A percentile compares a stretch with the other conserved stretches of the same genome.
Evolutionary conservation across 2,888 invertebrate genomes (phyloP).

Genomic region (Entomobrya proxima): DNA sequence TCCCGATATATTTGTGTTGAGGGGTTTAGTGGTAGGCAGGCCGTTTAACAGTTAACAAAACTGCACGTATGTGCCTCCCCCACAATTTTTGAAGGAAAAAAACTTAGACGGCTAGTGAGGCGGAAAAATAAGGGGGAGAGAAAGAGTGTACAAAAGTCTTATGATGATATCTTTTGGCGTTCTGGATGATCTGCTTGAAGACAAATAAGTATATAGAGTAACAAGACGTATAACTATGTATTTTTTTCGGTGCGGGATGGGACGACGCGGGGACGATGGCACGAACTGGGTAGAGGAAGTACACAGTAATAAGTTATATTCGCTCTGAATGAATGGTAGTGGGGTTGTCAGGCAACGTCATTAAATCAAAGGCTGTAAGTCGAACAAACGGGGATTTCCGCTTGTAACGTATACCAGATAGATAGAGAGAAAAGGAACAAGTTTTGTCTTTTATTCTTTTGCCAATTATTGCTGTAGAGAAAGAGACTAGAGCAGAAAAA

Average conservation of each 20-base stretch:
- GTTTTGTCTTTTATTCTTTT: slow-evolving; percentile 11
- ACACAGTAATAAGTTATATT: slow-evolving; percentile 59
- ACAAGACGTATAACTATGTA: background rate
- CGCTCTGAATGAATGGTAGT: slow-evolving; percentile 63
- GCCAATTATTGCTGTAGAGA: slow-evolving; percentile 7
- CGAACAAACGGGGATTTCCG: background rate
- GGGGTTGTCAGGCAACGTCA: slow-evolving; percentile 60
- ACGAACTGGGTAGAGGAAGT: slow-evolving; percentile 34
- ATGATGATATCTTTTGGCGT: background rate
- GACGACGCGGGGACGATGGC: background rate
- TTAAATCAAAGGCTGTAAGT: slow-evolving; percentile 47
- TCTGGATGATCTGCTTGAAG: slow-evolving; percentile 11
- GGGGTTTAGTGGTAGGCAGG: background rate
- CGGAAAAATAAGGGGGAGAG: background rate
- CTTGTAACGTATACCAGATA: no score
- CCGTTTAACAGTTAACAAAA: slow-evolving; percentile 1
- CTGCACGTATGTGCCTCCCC: slow-evolving; percentile 29
- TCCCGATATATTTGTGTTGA: slow-evolving; percentile 37
- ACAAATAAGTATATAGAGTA: background rate
- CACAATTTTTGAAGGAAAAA: background rate
- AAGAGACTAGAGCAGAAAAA: background rate
- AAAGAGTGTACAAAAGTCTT: background rate
- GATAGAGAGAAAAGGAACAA: no score
- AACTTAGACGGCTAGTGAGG: background rate
- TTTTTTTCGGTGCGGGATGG: background rate